Base-by-base conservation (phyloP, 1,140 invertebrate species). In the Oedothorax gibbosus region DNA sequence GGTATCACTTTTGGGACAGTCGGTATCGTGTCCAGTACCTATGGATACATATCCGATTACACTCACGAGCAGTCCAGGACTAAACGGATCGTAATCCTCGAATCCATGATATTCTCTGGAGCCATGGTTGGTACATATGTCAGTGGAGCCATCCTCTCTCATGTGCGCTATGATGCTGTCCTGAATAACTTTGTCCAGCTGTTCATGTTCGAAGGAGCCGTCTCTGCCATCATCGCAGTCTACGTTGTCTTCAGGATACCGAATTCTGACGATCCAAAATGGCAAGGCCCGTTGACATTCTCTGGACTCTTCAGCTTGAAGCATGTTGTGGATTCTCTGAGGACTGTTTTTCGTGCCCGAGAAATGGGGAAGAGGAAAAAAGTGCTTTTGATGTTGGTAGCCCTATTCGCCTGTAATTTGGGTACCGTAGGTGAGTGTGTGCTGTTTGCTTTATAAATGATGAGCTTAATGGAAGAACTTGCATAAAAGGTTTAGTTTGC, bases 21-120 rank as follows among this genome's bases (percentile, higher is more conserved):
- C 87, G 95, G 95, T 18, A 94, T 96, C 93, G 93, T 96, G 86
- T 96, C 97, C 94, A 95, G 95, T 14, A 93, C 95, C 54, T 97
- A 97, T 89, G 96, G 95, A 89, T 97, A 96, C 88, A 94, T 97
- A 62, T 95, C 93, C 0, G 95, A 97, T 88, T 94, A 96, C 10
- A 96, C 96, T 0, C 93, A 93, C 8, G 92, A 94, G 75, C 93
- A 95, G 89, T 94, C 93, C 81, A 92, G 96, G 83, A 97, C 96
- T 0, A 91, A 95, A 14, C 90, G 96, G 80, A 95, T 97, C 86
- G 95, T 95, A 15, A 93, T 97, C 51, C 93, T 95, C 35, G 85
- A 97, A 95, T 88, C 90, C 3, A 91, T 91, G 91, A 88, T 90
- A 4, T 92, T 91, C 87, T 50, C 91, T 21, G 91, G 91, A 5